Percentiles rank a stretch among this genome's conserved stretches.
These are phyloP conservation scores for Callosobruchus maculatus DNA, from an alignment of 2,888 invertebrate species.

Conservation along the genomic window DNA sequence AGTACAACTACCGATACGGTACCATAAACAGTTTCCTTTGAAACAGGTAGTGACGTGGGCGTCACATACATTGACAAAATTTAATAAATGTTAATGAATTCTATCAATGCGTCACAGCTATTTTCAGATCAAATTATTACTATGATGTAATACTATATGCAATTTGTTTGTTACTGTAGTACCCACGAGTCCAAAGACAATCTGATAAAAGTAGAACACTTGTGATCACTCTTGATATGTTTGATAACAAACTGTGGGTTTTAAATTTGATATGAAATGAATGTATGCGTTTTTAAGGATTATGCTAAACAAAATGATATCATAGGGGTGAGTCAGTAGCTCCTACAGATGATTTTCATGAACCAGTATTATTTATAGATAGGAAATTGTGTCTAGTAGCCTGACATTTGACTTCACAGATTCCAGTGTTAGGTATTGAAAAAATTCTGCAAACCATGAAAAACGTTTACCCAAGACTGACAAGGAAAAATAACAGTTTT, in stretches of 20 bases:
- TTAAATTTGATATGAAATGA: background rate
- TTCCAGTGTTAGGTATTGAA: too few relatives aligned
- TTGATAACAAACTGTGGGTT: background rate
- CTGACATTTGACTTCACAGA: too few relatives aligned
- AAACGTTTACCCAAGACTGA: too few relatives aligned
- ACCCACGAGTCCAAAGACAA: background rate
- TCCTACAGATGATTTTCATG: too few relatives aligned
- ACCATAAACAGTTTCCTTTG: background rate
- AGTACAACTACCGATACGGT: background rate
- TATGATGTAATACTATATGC: background rate
- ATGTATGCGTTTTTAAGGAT: too few relatives aligned
- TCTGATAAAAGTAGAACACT: background rate
- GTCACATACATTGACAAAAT: background rate
- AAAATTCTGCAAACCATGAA: too few relatives aligned
- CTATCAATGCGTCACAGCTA: background rate
- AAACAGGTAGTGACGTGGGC: background rate
- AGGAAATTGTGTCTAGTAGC: too few relatives aligned
- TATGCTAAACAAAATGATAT: too few relatives aligned
- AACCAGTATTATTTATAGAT: too few relatives aligned
- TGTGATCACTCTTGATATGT: background rate
- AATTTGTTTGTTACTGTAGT: background rate
- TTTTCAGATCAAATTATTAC: background rate
- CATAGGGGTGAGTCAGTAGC: too few relatives aligned
- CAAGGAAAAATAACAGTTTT: too few relatives aligned
- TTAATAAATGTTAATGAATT: background rate